Base-by-base conservation (phyloP, 2,797 vertebrate genomes). In the Botia almorhae region DNA sequence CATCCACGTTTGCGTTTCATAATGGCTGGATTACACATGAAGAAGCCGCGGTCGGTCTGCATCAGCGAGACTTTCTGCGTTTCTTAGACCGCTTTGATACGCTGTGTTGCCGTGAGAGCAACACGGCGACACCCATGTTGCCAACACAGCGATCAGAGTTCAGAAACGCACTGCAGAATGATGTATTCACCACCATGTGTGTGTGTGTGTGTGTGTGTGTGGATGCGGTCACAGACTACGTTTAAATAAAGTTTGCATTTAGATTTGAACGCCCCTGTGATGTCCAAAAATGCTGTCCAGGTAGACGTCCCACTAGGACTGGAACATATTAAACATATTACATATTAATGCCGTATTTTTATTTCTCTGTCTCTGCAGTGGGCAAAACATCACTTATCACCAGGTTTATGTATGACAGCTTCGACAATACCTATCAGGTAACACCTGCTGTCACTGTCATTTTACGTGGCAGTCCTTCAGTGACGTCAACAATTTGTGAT, bases 401-500 rank as follows among this genome's bases (percentile, higher is more conserved):
- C 68, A 93, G 96, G 89, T 98, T 98, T 90, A 98, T 98, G 96
- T 98, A 98, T 50, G 96, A 98, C 94, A 98, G 96, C 91, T 98
- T 98, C 78, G 96, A 98, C 94, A 97, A 98, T 90, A 97, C 96
- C 2, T 97, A 98, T 89, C 96, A 98, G 96, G 96, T 97, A 92
- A 55, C 10, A 89, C 51, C 7, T 78, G 26, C 67, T 69, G 39
- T 69, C 89, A 64, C 93, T 97, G 23, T 58, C 13, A 29, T 4
- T 2, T 78, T 16, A 50, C 58, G 36, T 29, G 29, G 29, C 29
- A 29, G 29, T 29, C 29, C 29, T 29, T 2, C 4, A 5, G 8
- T 65, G 63, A 65, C 63, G 63, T 65, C 63, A 65, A 4, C 33
- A 21, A 23, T 26, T 23, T 5, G 21, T 6, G 58, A 26, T 29